Evolutionary conservation across 1,140 invertebrate genomes (phyloP).

Genomic region (Tetramorium simillimum): DNA sequence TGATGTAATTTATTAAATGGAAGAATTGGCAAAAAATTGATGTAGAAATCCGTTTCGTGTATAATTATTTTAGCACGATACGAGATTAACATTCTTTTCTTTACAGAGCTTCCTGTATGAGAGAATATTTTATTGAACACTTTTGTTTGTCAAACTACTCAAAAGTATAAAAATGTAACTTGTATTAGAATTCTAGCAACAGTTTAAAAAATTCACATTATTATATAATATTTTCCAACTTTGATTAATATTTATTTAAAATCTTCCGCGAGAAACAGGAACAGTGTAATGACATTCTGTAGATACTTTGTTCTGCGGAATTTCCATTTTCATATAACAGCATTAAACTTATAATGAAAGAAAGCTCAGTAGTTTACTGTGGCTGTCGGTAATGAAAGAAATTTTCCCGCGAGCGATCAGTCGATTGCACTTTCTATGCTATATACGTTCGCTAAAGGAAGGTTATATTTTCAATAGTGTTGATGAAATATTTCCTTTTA

Average conservation of each 20-base stretch:
- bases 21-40: neutral
- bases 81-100: neutral
- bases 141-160: neutral
- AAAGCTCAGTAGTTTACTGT: neutral
- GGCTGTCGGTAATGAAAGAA: neutral
- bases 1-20: neutral
- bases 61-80: neutral
- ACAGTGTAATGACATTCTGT: neutral
- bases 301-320: neutral
- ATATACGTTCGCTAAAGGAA: neutral
- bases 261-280: neutral
- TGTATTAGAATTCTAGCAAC: neutral
- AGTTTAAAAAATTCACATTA: conserved; percentile 15
- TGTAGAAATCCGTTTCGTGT: neutral
- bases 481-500: neutral
- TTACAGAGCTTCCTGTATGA: neutral
- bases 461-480: neutral
- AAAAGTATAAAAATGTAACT: neutral
- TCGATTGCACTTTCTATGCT: neutral
- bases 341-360: conserved; percentile 51
- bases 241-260: conserved; percentile 37
- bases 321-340: conserved; percentile 33
- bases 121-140: neutral
- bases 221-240: conserved; percentile 13
- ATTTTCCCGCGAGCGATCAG: conserved; percentile 24